Conservation (phyloP, 2,113 vertebrate genomes). For the Epinephelus cyanopodus region DNA sequence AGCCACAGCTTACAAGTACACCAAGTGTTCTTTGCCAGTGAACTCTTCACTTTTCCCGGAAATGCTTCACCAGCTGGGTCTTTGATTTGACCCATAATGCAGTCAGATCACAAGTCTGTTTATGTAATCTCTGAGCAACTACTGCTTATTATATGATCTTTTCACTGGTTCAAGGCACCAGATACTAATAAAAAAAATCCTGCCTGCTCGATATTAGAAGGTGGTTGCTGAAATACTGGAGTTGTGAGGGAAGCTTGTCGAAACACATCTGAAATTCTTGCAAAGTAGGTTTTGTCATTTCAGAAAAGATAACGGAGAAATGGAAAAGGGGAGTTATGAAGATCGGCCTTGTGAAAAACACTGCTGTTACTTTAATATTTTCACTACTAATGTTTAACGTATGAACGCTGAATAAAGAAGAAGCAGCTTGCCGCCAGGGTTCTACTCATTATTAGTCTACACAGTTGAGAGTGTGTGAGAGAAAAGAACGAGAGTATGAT, state of each 20-base stretch:
- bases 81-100: background rate
- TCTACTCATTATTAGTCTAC: too few relatives aligned
- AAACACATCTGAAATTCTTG: background rate
- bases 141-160: slow-evolving; percentile 15
- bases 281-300: background rate
- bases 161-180: background rate
- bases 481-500: background rate
- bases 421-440: too few relatives aligned
- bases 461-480: background rate
- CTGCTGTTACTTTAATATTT: too few relatives aligned
- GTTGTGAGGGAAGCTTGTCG: background rate
- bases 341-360: too few relatives aligned
- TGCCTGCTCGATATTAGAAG: background rate
- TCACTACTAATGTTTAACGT: too few relatives aligned
- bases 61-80: background rate
- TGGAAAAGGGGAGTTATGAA: too few relatives aligned
- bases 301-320: background rate
- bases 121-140: background rate
- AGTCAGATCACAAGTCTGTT: background rate
- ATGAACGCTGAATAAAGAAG: too few relatives aligned
- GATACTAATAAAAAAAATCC: background rate
- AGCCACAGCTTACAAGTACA: background rate
- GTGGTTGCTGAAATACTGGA: background rate
- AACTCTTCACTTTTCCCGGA: background rate
- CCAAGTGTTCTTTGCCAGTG: background rate